Conservation (phyloP, 2,113 vertebrate genomes). For the Ceyx cyanopectus region DNA sequence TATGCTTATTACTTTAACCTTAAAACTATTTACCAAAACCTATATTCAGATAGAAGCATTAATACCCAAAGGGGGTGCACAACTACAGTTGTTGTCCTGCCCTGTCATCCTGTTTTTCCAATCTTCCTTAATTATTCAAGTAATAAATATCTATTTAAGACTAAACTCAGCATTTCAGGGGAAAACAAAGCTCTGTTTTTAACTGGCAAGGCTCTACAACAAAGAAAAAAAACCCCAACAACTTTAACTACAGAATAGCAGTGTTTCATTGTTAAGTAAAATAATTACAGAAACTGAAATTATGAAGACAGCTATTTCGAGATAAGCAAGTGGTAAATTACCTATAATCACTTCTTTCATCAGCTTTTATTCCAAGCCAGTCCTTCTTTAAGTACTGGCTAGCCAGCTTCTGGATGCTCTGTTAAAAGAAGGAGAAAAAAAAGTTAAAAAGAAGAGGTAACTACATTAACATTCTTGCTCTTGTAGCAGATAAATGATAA, state of each 20-base stretch:
- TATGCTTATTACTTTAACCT: not conserved
- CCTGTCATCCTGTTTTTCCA: not conserved
- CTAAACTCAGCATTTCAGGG: not conserved
- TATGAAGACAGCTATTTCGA: not conserved
- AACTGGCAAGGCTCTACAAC: not conserved
- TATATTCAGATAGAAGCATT: not conserved
- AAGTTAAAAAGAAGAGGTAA: not conserved
- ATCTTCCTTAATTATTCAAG: not conserved
- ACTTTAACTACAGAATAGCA: not conserved
- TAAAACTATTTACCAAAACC: not conserved
- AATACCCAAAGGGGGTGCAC: not conserved
- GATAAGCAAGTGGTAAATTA: slow-evolving; percentile 64
- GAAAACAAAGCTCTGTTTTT: not conserved
- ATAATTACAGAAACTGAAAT: not conserved
- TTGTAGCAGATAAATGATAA: not conserved
- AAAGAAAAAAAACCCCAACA: not conserved
- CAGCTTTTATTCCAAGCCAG: slow-evolving; percentile 92
- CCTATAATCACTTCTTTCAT: slow-evolving; percentile 95
- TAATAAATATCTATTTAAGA: not conserved
- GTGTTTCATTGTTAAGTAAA: not conserved
- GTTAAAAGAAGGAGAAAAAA: not conserved
- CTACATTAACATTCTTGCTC: not conserved
- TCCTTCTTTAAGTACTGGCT: slow-evolving; percentile 97
- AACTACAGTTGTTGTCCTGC: not conserved
- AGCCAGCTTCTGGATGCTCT: slow-evolving; percentile 97